Conservation (phyloP, 1,140 invertebrate genomes). For the Bombus huntii region DNA sequence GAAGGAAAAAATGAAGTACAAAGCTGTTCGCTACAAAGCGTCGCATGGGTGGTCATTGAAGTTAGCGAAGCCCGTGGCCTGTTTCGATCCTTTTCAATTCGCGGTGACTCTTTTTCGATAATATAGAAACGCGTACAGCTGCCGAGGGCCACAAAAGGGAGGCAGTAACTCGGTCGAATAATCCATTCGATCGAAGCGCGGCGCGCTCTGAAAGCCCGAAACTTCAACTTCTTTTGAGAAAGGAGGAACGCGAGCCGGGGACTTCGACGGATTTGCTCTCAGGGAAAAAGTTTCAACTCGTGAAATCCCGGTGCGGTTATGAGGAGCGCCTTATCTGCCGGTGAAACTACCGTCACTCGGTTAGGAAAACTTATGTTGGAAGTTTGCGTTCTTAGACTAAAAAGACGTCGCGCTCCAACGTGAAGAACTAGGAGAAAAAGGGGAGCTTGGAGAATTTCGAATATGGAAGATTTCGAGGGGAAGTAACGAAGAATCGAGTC, state of each 20-base stretch:
- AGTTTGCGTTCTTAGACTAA: conserved; percentile 62
- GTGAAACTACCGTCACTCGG: conserved; percentile 68
- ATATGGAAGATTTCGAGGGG: conserved; percentile 31
- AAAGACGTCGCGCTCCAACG: conserved; percentile 44
- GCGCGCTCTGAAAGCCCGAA: conserved; percentile 51
- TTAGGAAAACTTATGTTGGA: conserved; percentile 67
- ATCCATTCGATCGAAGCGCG: conserved; percentile 54
- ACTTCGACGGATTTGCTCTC: conserved; percentile 60
- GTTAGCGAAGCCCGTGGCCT: background rate
- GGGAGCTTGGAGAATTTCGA: conserved; percentile 44
- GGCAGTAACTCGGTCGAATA: conserved; percentile 56
- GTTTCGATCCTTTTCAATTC: conserved; percentile 40
- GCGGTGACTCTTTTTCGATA: conserved; percentile 18
- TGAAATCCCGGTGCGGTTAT: conserved; percentile 67
- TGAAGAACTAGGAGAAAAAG: conserved; percentile 8
- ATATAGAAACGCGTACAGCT: conserved; percentile 26
- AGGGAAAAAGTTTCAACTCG: conserved; percentile 66
- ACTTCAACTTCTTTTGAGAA: conserved; percentile 41
- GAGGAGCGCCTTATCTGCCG: conserved; percentile 67
- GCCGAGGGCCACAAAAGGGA: conserved; percentile 25
- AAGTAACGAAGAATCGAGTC: background rate
- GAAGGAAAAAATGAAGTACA: background rate
- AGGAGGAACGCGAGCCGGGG: conserved; percentile 31
- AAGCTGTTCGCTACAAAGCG: background rate
- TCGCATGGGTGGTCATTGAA: background rate